A percentile compares a stretch with the other conserved stretches of the same genome.
Conservation (phyloP, 1,140 invertebrate species). For the Papilio xuthus region DNA sequence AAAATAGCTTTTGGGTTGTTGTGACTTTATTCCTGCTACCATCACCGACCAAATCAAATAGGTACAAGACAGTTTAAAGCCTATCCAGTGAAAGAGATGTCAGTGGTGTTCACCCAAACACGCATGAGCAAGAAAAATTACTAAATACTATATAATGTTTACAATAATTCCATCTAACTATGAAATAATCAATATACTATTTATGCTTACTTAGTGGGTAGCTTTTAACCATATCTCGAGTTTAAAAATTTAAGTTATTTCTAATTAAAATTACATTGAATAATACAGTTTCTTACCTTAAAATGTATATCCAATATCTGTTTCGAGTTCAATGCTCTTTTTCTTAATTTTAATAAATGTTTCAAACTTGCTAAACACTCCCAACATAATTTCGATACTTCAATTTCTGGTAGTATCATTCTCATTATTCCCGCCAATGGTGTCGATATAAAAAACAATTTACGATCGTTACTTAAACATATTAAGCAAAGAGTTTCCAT, state of each 20-base stretch:
- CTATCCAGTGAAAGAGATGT: too few relatives aligned
- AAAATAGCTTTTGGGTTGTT: too few relatives aligned
- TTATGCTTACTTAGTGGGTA: too few relatives aligned
- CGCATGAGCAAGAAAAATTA: too few relatives aligned
- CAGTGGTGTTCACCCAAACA: too few relatives aligned
- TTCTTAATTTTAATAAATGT: conserved; percentile 27
- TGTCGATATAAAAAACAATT: background rate
- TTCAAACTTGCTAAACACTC: conserved; percentile 16
- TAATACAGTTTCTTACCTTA: background rate
- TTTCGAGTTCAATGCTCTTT: conserved; percentile 20
- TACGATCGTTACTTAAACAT: conserved; percentile 18
- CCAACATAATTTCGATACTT: conserved; percentile 17
- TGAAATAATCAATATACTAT: too few relatives aligned
- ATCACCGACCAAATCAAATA: too few relatives aligned
- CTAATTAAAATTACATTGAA: background rate
- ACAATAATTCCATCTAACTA: too few relatives aligned
- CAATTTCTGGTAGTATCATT: conserved; percentile 9
- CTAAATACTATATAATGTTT: too few relatives aligned
- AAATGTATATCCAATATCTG: conserved; percentile 14
- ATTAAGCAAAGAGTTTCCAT: conserved; percentile 5
- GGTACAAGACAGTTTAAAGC: too few relatives aligned
- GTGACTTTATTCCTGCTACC: too few relatives aligned
- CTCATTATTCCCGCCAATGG: background rate
- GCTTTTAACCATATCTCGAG: too few relatives aligned
- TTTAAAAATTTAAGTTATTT: background rate